Base-by-base conservation (phyloP, 2,888 invertebrate species). In the Leptarthrus brevirostris region DNA sequence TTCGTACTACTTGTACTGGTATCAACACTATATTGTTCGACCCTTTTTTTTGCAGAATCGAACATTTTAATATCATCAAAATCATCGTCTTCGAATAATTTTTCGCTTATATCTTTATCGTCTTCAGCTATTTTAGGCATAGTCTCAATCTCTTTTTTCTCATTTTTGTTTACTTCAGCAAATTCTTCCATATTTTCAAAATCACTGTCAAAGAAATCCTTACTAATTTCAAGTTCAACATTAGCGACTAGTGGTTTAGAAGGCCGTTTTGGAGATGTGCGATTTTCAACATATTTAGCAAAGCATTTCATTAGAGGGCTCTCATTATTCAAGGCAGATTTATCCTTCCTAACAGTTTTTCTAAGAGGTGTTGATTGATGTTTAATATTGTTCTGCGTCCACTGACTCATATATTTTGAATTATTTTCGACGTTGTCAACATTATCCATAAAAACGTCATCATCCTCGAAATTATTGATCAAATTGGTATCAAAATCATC, bases 371-470 rank as follows among this genome's bases (percentile, higher is more conserved):
- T 76, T 18, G 73, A 74, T 24, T 76, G 73, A 24, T 56, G 49
- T 34, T 34, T 24, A 5, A 73, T 74, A 24, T 52, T 54, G 34
- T 73, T 53, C 2, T 14, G 10, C 14, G 61, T 26, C 16, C 73
- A 70, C 30, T 75, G 76, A 30, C 64, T 72, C 30, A 70, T n/a
- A 66, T 75, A 76, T 44, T 74, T 75, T 6, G 75, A 76, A 26
- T 74, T 74, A 36, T 44, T 58, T 16, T 73, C 44, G 6, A 36
- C 18, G 3, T 12, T 3, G 26, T 47, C 40, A 47, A 70, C 24
- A 26, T 71, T 66, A n/a, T 47, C 16, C 3, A 58, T 34, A 30
- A 4, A 6, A 6, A 30, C n/a, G 12, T 16, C 12, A 40, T 53
- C 36, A 0, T 4, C 44, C 16, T 53, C 18, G 18, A 12, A 26